A percentile compares a stretch with the other conserved stretches of the same genome.
phyloP scores from a whole-genome alignment of 2,113 vertebrate species.

The Rutilus rutilus region DNA sequence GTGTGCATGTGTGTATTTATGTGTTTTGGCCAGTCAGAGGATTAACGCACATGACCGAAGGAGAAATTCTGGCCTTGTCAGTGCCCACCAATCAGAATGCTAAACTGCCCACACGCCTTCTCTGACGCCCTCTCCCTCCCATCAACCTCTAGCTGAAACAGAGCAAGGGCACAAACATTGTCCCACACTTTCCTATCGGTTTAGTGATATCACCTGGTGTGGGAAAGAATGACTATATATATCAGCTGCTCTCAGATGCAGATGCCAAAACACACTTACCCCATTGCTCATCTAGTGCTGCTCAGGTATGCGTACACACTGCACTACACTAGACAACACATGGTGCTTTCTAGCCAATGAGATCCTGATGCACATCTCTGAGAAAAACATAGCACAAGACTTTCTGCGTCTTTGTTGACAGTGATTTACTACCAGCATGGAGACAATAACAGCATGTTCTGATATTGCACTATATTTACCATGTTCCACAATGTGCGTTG shows the following conservation, averaged over 20 bases:
- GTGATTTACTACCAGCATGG: conserved; percentile 42
- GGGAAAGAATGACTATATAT: conserved; percentile 49
- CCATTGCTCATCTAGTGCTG: not conserved
- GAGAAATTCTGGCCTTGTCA: conserved; percentile 52
- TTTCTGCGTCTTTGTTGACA: not conserved
- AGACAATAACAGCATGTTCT: conserved; percentile 4
- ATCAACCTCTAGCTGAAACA: conserved; percentile 63
- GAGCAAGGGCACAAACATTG: conserved; percentile 56
- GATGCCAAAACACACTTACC: not conserved
- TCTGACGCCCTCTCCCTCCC: conserved; percentile 39
- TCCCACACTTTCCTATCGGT: too few species aligned
- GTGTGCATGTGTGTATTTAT: conserved; percentile 1
- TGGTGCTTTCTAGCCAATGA: not conserved
- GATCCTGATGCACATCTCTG: not conserved
- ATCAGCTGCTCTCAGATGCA: conserved; percentile 13
- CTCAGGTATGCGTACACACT: not conserved
- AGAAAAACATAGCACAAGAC: not conserved
- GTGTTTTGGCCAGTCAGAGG: not conserved
- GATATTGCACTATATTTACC: not conserved
- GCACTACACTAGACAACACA: not conserved
- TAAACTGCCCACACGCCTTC: conserved; percentile 66
- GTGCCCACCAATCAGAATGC: conserved; percentile 68
- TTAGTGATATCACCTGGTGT: not conserved
- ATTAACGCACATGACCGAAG: conserved; percentile 50
- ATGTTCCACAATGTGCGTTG: not conserved